Conservation (phyloP, 2,888 invertebrate species). For the Epinotia bilunana region DNA sequence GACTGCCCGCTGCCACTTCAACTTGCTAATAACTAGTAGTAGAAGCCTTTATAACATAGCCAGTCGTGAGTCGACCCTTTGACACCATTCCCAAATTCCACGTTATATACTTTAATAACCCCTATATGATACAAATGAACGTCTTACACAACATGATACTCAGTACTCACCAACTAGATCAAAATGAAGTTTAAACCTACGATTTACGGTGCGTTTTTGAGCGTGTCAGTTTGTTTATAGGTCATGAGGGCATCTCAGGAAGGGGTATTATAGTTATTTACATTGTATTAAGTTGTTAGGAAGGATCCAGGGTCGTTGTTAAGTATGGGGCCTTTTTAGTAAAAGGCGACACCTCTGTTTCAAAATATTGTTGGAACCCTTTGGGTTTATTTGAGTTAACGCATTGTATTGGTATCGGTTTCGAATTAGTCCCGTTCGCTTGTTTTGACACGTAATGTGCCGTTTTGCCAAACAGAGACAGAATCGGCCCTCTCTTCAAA, state of each 20-base stretch:
- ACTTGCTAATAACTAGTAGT: too few species aligned
- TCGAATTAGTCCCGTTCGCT: too few species aligned
- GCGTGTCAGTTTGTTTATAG: not conserved
- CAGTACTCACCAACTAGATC: not conserved
- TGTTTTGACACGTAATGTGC: too few species aligned
- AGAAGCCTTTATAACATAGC: too few species aligned
- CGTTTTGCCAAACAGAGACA: too few species aligned
- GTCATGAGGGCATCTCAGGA: conserved; percentile 11
- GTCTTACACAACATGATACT: not conserved
- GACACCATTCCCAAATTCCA: conserved; percentile 17
- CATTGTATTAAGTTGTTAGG: conserved; percentile 41
- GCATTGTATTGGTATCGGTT: too few species aligned
- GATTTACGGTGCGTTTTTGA: not conserved
- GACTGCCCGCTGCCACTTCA: too few species aligned
- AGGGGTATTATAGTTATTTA: conserved; percentile 37
- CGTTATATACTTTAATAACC: conserved; percentile 18
- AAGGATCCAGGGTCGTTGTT: conserved; percentile 10
- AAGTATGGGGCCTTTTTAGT: conserved; percentile 3
- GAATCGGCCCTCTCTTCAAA: too few species aligned
- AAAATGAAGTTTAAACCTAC: not conserved
- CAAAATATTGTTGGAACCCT: not conserved
- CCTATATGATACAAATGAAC: conserved; percentile 20
- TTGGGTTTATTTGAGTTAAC: not conserved
- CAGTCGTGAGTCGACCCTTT: not conserved
- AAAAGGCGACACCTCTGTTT: conserved; percentile 1